A percentile compares a stretch with the other conserved stretches of the same genome.
Evolutionary conservation across 1,140 invertebrate genomes (phyloP).

Genomic region (Drosophila mayri): DNA sequence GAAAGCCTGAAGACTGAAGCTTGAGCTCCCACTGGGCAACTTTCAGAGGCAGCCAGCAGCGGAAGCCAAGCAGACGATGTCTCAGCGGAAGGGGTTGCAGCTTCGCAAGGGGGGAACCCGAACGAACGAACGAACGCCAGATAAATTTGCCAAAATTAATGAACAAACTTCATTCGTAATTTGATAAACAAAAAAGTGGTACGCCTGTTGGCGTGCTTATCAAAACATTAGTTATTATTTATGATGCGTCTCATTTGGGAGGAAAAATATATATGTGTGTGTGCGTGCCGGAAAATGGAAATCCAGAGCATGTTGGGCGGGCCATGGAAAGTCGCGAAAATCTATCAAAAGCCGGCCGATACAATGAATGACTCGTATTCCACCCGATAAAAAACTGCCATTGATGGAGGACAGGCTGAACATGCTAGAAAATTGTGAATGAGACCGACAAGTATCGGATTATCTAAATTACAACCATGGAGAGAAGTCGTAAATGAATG

Average conservation of each 20-base stretch:
- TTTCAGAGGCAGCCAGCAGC: conserved; percentile 42
- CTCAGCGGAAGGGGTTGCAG: conserved; percentile 19
- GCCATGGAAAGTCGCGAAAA: conserved; percentile 40
- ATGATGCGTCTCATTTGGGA: conserved; percentile 40
- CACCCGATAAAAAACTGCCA: conserved; percentile 35
- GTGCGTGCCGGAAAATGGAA: conserved; percentile 27
- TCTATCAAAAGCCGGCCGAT: conserved; percentile 38
- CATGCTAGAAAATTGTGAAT: conserved; percentile 8
- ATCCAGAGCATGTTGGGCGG: conserved; percentile 41
- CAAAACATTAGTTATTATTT: conserved; percentile 63
- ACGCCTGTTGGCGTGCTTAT: conserved; percentile 31
- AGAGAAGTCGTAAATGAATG: conserved; percentile 32
- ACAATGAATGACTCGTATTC: conserved; percentile 34
- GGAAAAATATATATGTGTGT: conserved; percentile 11
- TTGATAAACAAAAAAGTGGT: conserved; percentile 53
- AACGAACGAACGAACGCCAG: conserved; percentile 2
- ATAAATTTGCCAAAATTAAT: conserved; percentile 57
- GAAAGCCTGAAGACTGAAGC: conserved; percentile 20
- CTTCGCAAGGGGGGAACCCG: background rate
- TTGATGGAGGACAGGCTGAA: conserved; percentile 5
- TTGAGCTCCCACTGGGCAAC: conserved; percentile 37
- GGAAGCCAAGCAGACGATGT: conserved; percentile 45
- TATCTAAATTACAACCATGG: conserved; percentile 34
- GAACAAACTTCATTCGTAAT: conserved; percentile 52
- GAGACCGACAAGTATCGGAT: conserved; percentile 17